These are phyloP conservation scores for Vombatus ursinus DNA, from an alignment of 2,113 vertebrate species.

Conservation along the genomic window DNA sequence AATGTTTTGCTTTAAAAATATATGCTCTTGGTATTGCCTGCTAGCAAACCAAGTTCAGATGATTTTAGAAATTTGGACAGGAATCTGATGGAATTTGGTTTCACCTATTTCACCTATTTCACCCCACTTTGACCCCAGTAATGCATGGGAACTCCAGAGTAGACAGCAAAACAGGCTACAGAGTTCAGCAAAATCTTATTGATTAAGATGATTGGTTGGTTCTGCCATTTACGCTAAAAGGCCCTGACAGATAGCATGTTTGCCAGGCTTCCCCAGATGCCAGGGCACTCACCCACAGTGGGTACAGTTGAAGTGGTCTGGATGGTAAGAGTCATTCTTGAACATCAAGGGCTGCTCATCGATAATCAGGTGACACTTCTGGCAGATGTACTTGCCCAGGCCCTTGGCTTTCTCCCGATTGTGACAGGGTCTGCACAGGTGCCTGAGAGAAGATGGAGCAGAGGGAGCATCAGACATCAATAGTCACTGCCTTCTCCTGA, in stretches of 20 bases:
- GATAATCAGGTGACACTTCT: constrained; percentile 86
- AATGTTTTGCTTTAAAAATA: not conserved
- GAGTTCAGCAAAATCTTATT: not conserved
- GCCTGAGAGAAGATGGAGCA: constrained; percentile 67
- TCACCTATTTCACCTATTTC: not conserved
- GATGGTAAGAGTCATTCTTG: constrained; percentile 84
- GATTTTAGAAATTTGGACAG: not conserved
- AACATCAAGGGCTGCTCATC: constrained; percentile 87
- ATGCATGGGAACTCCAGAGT: not conserved
- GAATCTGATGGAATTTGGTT: not conserved
- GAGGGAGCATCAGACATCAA: rapidly evolving
- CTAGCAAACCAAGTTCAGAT: not conserved
- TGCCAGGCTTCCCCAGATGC: not conserved
- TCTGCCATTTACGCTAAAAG: not conserved
- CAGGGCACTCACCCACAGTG: constrained; percentile 83
- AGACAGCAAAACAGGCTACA: not conserved
- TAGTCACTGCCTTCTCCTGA: rapidly evolving
- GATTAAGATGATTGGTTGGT: not conserved
- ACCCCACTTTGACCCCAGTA: not conserved
- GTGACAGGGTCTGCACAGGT: constrained; percentile 86
- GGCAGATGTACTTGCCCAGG: constrained; percentile 86
- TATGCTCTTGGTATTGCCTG: not conserved
- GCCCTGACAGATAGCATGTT: not conserved
- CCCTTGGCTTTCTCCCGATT: constrained; percentile 86
- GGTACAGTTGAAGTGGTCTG: constrained; percentile 87